Evolutionary conservation across 2,888 invertebrate species (phyloP), one percentile per base, ranked within the genome.

Genomic region (Oscheius myriophilus): DNA sequence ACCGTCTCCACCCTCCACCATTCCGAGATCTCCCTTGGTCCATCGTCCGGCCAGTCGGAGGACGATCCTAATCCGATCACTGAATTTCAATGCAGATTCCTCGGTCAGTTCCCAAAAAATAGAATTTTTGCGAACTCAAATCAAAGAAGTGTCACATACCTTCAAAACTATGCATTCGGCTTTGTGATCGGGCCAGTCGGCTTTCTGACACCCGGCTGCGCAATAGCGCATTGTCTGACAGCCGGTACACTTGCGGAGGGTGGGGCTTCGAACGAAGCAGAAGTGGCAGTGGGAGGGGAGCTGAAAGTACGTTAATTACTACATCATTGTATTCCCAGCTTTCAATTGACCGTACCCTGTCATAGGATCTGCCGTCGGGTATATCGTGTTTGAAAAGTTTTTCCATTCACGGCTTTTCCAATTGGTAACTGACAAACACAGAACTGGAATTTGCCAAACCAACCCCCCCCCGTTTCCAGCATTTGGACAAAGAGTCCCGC

Each of bases 141-240:
- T 12, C n/a, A 43, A 12, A 43, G 12, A 12, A 43, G n/a, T 16
- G 21, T 18, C 3, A 49, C 26, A 18, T 65, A 71, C 72, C 67
- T 64, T 54, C 2, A 69, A 69, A 18, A 63, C 43, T 18, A 62
- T 61, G 57, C 75, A 75, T 33, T 75, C 75, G 1, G n/a, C 4
- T 23, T 64, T 72, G 55, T 75, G 75, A 49, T 55, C 18, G 23
- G 53, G 62, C 75, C 72, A 75, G 23, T 75, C 72, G 4, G 11
- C 18, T 52, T 51, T 55, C 51, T 72, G 71, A 58, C 75, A 75
- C 2, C 68, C 69, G 16, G 23, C n/a, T 7, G 67, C 65, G 33
- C 75, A 75, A 43, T 75, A 75, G 4, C 16, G 14, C 9, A 75
- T 16, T 14, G 11, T 51, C 25, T 23, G 52, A 21, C 75, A 75